Conservation (phyloP, 2,888 invertebrate species). For the Trissonchulus latispiculum region DNA sequence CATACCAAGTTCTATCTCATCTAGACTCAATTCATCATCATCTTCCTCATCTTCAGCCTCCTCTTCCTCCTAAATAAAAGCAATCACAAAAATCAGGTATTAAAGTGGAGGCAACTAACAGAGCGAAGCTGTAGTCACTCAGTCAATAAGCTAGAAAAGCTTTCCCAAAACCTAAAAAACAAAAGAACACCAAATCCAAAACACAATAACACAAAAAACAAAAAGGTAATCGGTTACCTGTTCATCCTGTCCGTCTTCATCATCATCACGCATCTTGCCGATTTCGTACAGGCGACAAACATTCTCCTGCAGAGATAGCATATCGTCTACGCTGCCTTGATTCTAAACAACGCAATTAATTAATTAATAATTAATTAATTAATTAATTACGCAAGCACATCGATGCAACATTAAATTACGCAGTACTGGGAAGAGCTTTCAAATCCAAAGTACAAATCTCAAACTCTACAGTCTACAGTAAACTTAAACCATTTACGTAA, state of each 20-base stretch:
- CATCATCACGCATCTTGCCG: constrained; percentile 71
- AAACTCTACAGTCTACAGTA: too few relatives aligned
- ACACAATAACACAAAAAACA: too few relatives aligned
- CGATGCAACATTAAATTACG: neutral
- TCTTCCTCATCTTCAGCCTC: too few relatives aligned
- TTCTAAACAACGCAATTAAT: too few relatives aligned
- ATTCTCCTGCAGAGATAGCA: constrained; percentile 64
- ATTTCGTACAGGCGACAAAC: constrained; percentile 84
- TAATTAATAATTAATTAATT: neutral
- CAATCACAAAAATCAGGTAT: neutral
- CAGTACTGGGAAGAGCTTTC: constrained; percentile 6
- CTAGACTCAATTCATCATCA: too few relatives aligned
- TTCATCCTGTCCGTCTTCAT: constrained; percentile 54
- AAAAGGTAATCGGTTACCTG: too few relatives aligned
- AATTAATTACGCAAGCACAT: neutral
- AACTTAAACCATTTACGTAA: too few relatives aligned
- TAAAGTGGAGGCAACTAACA: neutral
- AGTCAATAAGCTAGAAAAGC: too few relatives aligned
- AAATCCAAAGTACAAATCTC: too few relatives aligned
- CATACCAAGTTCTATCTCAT: too few relatives aligned
- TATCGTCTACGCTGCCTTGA: constrained; percentile 54
- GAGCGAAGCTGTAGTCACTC: constrained; percentile 53
- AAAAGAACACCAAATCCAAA: too few relatives aligned
- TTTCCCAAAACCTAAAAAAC: too few relatives aligned
- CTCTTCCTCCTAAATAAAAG: neutral